Conservation (phyloP, 2,888 invertebrate genomes). For the Mongoloraphidia duomilia region DNA sequence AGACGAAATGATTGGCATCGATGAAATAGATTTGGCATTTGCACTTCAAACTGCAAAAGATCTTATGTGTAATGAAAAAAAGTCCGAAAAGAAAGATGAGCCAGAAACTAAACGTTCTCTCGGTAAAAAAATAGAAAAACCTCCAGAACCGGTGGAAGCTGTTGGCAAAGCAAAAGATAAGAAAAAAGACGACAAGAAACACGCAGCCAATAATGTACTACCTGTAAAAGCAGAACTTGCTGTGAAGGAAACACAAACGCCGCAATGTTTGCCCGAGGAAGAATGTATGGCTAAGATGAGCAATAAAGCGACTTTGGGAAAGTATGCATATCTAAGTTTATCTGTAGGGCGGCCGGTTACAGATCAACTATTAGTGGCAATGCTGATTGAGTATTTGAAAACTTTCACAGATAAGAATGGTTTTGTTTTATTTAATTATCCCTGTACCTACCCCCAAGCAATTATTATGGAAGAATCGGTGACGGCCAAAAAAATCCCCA, state of each 20-base stretch:
- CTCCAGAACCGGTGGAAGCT: slow-evolving; percentile 23
- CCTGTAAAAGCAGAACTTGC: slow-evolving; percentile 11
- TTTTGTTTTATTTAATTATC: slow-evolving; percentile 51
- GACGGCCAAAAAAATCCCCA: slow-evolving; percentile 35
- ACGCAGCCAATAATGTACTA: slow-evolving; percentile 14
- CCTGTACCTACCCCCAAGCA: slow-evolving; percentile 41
- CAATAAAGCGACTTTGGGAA: slow-evolving; percentile 37
- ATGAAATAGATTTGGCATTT: slow-evolving; percentile 30
- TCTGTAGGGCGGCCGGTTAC: slow-evolving; percentile 37
- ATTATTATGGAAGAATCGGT: slow-evolving; percentile 43
- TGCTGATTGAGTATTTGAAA: slow-evolving; percentile 45
- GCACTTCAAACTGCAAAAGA: slow-evolving; percentile 7
- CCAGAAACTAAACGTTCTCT: slow-evolving; percentile 16
- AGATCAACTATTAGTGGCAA: slow-evolving; percentile 38
- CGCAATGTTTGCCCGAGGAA: slow-evolving; percentile 41
- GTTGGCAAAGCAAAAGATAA: slow-evolving; percentile 30
- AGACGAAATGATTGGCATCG: slow-evolving; percentile 35
- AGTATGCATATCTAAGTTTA: slow-evolving; percentile 38
- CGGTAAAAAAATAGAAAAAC: slow-evolving; percentile 27
- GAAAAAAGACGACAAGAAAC: slow-evolving; percentile 27
- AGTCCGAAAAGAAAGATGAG: slow-evolving; percentile 2
- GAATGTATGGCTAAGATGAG: slow-evolving; percentile 32
- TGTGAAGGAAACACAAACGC: slow-evolving; percentile 43
- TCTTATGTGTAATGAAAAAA: neutral
- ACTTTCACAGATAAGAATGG: slow-evolving; percentile 33